A percentile compares a stretch with the other conserved stretches of the same genome.
phyloP scores from a whole-genome alignment of 2,113 vertebrate species.

The Corvus cornix region DNA sequence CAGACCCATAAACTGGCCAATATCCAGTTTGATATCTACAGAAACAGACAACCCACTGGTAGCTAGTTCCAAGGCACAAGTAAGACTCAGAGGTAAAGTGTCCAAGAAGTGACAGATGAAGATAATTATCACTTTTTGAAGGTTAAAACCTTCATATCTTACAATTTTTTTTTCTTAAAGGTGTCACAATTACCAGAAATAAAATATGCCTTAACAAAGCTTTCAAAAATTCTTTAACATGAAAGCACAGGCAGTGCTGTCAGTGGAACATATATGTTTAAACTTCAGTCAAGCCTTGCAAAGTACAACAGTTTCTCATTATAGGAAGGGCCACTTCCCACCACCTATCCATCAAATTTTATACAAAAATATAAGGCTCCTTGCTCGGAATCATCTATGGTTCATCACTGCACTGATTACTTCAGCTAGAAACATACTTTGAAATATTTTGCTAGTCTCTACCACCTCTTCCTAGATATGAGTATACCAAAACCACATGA shows the following conservation, averaged over 20 bases:
- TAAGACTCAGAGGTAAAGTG: not conserved
- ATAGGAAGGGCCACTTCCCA: not conserved
- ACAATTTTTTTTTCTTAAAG: not conserved
- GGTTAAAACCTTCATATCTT: not conserved
- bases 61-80: not conserved
- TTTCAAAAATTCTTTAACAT: not conserved
- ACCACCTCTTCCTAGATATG: not conserved
- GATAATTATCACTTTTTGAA: not conserved
- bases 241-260: not conserved
- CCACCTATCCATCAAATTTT: not conserved
- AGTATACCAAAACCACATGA: not conserved
- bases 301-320: not conserved
- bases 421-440: not conserved
- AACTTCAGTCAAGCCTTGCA: not conserved
- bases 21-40: not conserved
- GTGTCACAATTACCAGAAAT: not conserved
- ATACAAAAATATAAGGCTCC: not conserved
- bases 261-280: not conserved
- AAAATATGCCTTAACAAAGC: not conserved
- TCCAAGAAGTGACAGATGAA: not conserved
- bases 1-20: not conserved
- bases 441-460: not conserved
- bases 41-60: not conserved
- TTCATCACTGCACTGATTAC: not conserved
- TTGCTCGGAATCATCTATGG: not conserved